phyloP scores from a whole-genome alignment of 2,113 vertebrate species.

The Dicrurus megarhynchus region DNA sequence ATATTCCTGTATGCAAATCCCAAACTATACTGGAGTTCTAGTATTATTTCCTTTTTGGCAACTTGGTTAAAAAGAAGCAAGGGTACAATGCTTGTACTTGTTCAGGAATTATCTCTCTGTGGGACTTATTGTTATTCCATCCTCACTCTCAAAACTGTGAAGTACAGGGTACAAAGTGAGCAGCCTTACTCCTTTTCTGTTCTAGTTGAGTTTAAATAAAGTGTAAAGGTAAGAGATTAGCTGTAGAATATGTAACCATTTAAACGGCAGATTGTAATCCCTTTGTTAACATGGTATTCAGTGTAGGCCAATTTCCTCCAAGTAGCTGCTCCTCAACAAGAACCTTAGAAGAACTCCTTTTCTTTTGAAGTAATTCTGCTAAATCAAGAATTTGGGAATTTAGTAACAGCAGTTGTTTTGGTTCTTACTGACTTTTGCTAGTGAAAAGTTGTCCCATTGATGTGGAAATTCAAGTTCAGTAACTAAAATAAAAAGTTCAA shows the following conservation, averaged over 20 bases:
- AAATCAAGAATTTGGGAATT: neutral
- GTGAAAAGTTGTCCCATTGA: neutral
- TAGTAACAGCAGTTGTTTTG: neutral
- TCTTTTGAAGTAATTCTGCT: neutral
- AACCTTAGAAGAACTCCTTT: neutral
- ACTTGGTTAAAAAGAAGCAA: neutral
- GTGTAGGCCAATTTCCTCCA: neutral
- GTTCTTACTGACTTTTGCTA: neutral
- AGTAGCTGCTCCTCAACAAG: neutral
- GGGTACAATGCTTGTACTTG: neutral
- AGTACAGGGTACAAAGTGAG: neutral
- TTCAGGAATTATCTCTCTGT: neutral
- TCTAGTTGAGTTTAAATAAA: neutral
- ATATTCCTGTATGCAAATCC: neutral
- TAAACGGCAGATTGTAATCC: neutral
- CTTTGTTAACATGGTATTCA: neutral
- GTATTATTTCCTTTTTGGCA: neutral
- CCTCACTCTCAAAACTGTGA: neutral
- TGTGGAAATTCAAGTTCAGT: neutral
- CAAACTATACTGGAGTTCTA: neutral
- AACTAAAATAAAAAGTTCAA: neutral
- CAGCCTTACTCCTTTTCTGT: neutral
- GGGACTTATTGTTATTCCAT: neutral
- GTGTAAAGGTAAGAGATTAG: neutral
- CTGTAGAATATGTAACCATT: neutral